Evolutionary conservation across 2,113 vertebrate species (phyloP), one percentile per base, ranked within the genome.

Genomic region (Coracopsis vasa): DNA sequence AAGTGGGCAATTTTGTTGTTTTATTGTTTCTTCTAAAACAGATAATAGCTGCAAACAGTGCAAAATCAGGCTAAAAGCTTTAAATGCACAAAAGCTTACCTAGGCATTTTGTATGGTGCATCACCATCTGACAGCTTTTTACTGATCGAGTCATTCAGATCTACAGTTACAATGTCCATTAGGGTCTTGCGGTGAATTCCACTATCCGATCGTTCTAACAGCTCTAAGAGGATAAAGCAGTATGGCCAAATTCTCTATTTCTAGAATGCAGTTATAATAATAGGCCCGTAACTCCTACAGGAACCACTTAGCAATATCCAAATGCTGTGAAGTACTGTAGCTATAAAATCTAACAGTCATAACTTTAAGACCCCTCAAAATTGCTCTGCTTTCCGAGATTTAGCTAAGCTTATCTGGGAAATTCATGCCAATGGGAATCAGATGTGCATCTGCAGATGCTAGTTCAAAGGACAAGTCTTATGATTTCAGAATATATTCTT

Each of bases 31-130:
- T 53, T 92, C 88, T 78, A 83, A 86, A 88, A 71, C 23, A 70
- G 47, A 64, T 58, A 23, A 75, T 90, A 67, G 75, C 74, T 90
- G 48, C 58, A 85, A 83, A 80, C n/a, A 67, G 67, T 31, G 60
- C 33, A 83, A 81, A 92, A 74, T 10, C 78, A 85, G 50, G 27
- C 80, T 94, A 88, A 94, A 96, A 96, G 78, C 90, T 65, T 62
- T 77, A 80, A 88, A 80, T 78, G 82, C 54, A 80, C 45, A 67
- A 17, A 90, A 67, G 87, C 86, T 83, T 86, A 80, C 70, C 48
- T 56, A 44, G 20, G 50, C 19, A 35, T 91, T 88, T 90, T 53
- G 62, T 92, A 0, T 48, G 58, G 66, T 50, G 25, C 78, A 51
- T 85, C 85, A 39, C 87, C 41, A 9, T 47, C n/a, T 94, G 92